Percentiles rank a stretch among this genome's conserved stretches.
phyloP scores from a whole-genome alignment of 23 tunicate species.

The Pegea sp. region DNA sequence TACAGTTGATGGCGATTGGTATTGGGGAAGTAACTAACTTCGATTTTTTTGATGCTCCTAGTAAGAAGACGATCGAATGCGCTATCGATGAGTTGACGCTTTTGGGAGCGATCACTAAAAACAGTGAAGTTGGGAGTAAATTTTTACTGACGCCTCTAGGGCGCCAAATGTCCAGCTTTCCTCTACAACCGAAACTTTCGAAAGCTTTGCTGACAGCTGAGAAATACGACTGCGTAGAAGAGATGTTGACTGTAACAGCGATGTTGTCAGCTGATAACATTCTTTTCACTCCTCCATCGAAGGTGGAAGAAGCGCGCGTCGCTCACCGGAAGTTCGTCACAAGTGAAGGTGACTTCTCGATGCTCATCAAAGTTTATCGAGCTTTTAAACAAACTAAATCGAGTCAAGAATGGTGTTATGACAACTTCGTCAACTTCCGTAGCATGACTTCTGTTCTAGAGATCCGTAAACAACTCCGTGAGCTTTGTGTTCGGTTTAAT shows the following conservation, averaged over 20 bases:
- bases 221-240: slow-evolving; percentile 40
- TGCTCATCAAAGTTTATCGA: slow-evolving; percentile 48
- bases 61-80: slow-evolving; percentile 17
- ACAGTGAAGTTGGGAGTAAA: slow-evolving; percentile 1
- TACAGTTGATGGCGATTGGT: slow-evolving; percentile 76
- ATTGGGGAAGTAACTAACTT: slow-evolving; percentile 37
- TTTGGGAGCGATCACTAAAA: slow-evolving; percentile 37
- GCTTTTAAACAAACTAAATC: slow-evolving; percentile 60
- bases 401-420: slow-evolving; percentile 48
- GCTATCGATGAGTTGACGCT: slow-evolving; percentile 52
- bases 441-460: slow-evolving; percentile 31
- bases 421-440: slow-evolving; percentile 46
- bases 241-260: slow-evolving; percentile 42
- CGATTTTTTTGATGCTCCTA: slow-evolving; percentile 77
- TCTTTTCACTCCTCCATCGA: slow-evolving; percentile 31
- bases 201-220: slow-evolving; percentile 28
- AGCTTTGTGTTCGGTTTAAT: slow-evolving; percentile 39
- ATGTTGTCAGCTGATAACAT: slow-evolving; percentile 73
- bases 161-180: slow-evolving; percentile 54
- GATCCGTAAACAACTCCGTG: slow-evolving; percentile 59
- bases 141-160: slow-evolving; percentile 41
- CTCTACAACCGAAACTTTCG: slow-evolving; percentile 62
- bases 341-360: slow-evolving; percentile 72
- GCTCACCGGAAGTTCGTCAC: slow-evolving; percentile 34
- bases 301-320: slow-evolving; percentile 42